Conservation (phyloP, 2,888 invertebrate genomes). For the Frankliniella intonsa region DNA sequence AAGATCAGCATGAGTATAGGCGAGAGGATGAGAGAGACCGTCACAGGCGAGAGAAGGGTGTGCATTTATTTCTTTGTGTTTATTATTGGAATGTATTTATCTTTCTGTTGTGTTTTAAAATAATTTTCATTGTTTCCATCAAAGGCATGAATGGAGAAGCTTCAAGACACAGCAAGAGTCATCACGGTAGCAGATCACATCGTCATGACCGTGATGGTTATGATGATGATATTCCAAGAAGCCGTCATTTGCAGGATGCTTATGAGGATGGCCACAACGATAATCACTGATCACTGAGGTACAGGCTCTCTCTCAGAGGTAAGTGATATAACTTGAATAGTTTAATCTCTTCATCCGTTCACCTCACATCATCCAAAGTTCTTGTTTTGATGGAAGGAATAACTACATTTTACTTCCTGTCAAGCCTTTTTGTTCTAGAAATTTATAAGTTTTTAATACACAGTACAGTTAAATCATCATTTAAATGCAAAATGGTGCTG, state of each 20-base stretch:
- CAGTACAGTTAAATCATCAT: neutral
- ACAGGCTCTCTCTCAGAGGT: constrained; percentile 18
- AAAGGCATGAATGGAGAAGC: constrained; percentile 2
- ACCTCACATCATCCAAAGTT: neutral
- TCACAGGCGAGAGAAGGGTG: constrained; percentile 5
- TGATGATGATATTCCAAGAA: neutral
- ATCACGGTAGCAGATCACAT: constrained; percentile 3
- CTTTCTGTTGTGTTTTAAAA: neutral
- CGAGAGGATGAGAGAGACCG: constrained; percentile 7
- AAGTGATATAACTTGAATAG: neutral
- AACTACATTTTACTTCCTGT: too few relatives aligned
- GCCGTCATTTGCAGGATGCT: neutral
- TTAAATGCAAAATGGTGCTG: neutral
- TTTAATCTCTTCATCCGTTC: neutral
- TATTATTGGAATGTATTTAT: neutral
- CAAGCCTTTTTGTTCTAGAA: too few relatives aligned
- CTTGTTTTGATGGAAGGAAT: too few relatives aligned
- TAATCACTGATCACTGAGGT: constrained; percentile 13
- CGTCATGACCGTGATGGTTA: neutral
- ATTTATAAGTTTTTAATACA: neutral
- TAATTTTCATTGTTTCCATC: neutral
- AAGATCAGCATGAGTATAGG: neutral
- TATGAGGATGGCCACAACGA: constrained; percentile 7
- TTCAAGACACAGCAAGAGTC: constrained; percentile 15
- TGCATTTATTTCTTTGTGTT: neutral